phyloP scores from a whole-genome alignment of 92 coral and sea anemone species.

The Zoanthus sansibaricus region DNA sequence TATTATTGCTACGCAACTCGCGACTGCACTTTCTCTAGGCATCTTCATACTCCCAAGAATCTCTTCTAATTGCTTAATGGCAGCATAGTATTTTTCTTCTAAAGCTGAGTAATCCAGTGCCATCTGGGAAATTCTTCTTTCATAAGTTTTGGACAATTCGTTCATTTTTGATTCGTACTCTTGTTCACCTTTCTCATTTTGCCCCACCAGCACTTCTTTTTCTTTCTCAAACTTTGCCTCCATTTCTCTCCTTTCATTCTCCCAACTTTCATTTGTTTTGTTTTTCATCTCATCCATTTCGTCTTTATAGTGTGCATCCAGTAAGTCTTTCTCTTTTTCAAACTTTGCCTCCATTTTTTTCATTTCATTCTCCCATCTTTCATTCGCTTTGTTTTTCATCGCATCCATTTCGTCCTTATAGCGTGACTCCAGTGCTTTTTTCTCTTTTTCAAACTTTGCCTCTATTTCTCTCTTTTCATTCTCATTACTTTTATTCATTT shows the following conservation, averaged over 20 bases:
- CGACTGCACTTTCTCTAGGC: slow-evolving; percentile 49
- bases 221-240: slow-evolving; percentile 45
- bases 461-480: slow-evolving; percentile 64
- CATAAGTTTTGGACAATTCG: slow-evolving; percentile 59
- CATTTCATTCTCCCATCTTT: slow-evolving; percentile 65
- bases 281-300: slow-evolving; percentile 53
- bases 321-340: slow-evolving; percentile 52
- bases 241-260: slow-evolving; percentile 54
- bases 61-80: slow-evolving; percentile 57
- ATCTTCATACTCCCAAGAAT: slow-evolving; percentile 56
- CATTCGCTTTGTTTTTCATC: slow-evolving; percentile 53
- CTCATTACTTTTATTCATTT: slow-evolving; percentile 53
- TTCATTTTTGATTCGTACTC: slow-evolving; percentile 60
- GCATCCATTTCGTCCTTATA: slow-evolving; percentile 52
- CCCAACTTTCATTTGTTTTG: slow-evolving; percentile 53
- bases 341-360: slow-evolving; percentile 58
- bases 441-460: slow-evolving; percentile 58
- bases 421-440: slow-evolving; percentile 45
- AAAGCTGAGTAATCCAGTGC: slow-evolving; percentile 64
- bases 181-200: slow-evolving; percentile 41
- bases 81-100: slow-evolving; percentile 56
- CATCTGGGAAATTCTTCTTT: slow-evolving; percentile 56
- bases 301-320: slow-evolving; percentile 53
- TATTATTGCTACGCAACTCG: neutral
- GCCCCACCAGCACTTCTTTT: neutral